These are phyloP conservation scores for Xiphophorus couchianus DNA, from an alignment of 2,113 vertebrate genomes.

Conservation along the genomic window DNA sequence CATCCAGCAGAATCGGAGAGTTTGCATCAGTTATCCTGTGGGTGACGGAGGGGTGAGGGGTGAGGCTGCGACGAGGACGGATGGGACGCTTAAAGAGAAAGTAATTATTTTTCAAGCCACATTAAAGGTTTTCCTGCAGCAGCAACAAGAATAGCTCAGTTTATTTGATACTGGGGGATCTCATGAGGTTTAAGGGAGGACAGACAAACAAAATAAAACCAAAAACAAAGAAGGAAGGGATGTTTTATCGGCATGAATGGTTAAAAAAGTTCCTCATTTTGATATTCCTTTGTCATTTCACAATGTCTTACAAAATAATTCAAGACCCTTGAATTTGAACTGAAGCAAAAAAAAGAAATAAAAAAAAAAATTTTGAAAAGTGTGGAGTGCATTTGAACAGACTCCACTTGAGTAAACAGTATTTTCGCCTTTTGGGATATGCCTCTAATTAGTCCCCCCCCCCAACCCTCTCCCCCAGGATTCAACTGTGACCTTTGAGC, in stretches of 20 bases:
- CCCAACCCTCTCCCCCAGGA: rapidly evolving
- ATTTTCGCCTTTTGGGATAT: background rate
- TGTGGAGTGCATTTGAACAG: background rate
- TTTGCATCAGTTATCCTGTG: slow-evolving; percentile 74
- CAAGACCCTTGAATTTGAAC: background rate
- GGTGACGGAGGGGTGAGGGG: slow-evolving; percentile 43
- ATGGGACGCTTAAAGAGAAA: slow-evolving; percentile 55
- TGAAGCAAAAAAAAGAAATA: background rate
- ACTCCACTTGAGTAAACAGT: background rate
- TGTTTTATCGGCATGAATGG: background rate
- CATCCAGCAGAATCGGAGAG: slow-evolving; percentile 10
- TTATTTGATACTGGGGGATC: slow-evolving; percentile 48
- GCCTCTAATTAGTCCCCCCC: background rate
- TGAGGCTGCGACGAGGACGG: slow-evolving; percentile 52
- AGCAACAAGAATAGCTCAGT: slow-evolving; percentile 46
- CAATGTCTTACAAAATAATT: background rate
- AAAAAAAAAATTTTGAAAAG: no score
- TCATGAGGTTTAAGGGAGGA: background rate
- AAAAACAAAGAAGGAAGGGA: slow-evolving; percentile 1
- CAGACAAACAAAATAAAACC: slow-evolving; percentile 56
- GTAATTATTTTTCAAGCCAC: slow-evolving; percentile 72
- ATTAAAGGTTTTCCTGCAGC: slow-evolving; percentile 51
- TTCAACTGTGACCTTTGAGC: background rate
- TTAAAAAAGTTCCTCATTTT: background rate
- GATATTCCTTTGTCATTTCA: background rate